phyloP scores from a whole-genome alignment of 1,140 invertebrate species.

The Hyposmocoma kahamanoa region DNA sequence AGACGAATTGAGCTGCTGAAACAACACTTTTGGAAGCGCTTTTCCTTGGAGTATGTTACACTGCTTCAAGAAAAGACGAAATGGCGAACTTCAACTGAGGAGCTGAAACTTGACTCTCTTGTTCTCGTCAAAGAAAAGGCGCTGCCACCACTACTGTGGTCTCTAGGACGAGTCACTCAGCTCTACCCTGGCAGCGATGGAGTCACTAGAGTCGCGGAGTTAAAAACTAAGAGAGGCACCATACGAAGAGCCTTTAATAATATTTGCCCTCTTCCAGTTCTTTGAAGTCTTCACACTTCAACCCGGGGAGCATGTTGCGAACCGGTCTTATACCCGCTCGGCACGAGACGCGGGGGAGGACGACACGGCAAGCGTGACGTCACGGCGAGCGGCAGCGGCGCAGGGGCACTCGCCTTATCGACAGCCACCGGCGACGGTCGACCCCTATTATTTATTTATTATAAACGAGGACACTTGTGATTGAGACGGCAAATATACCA shows the following conservation, averaged over 20 bases:
- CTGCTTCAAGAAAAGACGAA: constrained; percentile 6
- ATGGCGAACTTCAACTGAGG: background rate
- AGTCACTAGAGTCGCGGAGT: constrained; percentile 2
- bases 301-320: too few relatives aligned
- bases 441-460: too few relatives aligned
- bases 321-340: too few relatives aligned
- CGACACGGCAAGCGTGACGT: too few relatives aligned
- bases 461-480: too few relatives aligned
- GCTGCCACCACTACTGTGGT: constrained; percentile 22
- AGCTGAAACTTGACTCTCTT: constrained; percentile 8
- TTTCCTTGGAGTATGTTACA: background rate
- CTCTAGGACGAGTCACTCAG: constrained; percentile 11
- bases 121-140: constrained; percentile 26
- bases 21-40: constrained; percentile 2
- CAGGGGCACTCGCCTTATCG: too few relatives aligned
- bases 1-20: background rate
- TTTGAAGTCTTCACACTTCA: too few relatives aligned
- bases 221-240: constrained; percentile 3
- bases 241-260: constrained; percentile 8
- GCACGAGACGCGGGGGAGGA: too few relatives aligned
- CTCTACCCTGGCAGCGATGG: constrained; percentile 15
- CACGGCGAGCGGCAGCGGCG: too few relatives aligned
- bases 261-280: constrained; percentile 7
- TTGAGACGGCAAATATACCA: too few relatives aligned
- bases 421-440: too few relatives aligned